Evolutionary conservation across 2,113 vertebrate genomes (phyloP).

Genomic region (Alaudala cheleensis): DNA sequence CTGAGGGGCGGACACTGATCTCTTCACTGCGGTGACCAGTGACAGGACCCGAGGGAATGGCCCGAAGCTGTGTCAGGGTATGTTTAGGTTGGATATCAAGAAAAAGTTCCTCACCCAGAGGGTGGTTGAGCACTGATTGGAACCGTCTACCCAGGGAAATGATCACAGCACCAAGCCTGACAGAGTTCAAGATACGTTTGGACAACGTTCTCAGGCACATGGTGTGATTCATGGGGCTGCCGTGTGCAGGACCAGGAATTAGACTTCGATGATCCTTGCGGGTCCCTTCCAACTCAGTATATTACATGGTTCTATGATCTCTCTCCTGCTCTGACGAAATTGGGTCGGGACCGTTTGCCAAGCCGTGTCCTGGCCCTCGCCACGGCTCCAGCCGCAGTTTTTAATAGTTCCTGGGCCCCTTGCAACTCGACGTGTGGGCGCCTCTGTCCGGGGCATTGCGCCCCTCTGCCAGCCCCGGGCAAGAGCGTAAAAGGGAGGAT

Average conservation of each 20-base stretch:
- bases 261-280: not conserved
- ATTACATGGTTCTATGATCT: not conserved
- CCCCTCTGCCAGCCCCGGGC: not conserved
- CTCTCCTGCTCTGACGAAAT: not conserved
- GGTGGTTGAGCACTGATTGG: not conserved
- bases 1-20: not conserved
- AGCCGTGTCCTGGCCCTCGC: not conserved
- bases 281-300: not conserved
- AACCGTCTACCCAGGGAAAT: not conserved
- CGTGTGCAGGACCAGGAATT: not conserved
- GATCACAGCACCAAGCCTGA: not conserved
- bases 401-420: not conserved
- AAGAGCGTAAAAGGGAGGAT: not conserved
- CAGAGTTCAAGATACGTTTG: not conserved
- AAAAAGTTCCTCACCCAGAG: not conserved
- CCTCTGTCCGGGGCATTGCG: not conserved
- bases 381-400: not conserved
- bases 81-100: not conserved
- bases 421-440: not conserved
- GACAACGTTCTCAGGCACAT: not conserved
- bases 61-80: not conserved
- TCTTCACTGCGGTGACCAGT: no score
- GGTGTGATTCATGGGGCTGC: not conserved
- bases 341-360: not conserved
- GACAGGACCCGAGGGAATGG: not conserved